These are phyloP conservation scores for Cataglyphis albicans DNA, from an alignment of 2,888 invertebrate species.

Conservation along the genomic window DNA sequence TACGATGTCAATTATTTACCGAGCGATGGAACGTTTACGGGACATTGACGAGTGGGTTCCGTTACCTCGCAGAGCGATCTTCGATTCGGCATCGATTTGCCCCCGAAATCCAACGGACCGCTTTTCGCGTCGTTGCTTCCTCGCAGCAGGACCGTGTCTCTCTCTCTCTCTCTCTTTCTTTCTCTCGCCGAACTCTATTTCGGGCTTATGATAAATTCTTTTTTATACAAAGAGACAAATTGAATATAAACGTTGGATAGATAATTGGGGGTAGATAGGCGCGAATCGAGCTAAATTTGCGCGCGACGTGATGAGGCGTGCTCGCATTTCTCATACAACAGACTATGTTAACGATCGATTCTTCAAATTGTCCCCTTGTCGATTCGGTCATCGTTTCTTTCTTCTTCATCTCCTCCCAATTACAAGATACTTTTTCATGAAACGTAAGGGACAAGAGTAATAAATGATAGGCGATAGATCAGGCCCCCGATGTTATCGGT, in stretches of 20 bases:
- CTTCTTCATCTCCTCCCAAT: background rate
- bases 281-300: constrained; percentile 9
- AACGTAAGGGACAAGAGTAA: constrained; percentile 46
- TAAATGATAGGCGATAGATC: constrained; percentile 70
- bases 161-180: background rate
- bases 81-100: constrained; percentile 71
- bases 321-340: constrained; percentile 30
- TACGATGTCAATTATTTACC: constrained; percentile 71
- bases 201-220: constrained; percentile 8
- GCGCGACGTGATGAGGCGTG: constrained; percentile 25
- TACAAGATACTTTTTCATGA: constrained; percentile 42
- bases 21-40: constrained; percentile 66
- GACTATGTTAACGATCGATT: constrained; percentile 32
- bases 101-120: constrained; percentile 68
- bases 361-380: constrained; percentile 10
- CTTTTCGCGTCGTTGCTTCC: constrained; percentile 28
- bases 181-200: background rate
- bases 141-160: constrained; percentile 28
- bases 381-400: constrained; percentile 20
- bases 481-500: constrained; percentile 56
- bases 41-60: constrained; percentile 71
- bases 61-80: constrained; percentile 68
- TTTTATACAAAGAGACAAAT: constrained; percentile 26
- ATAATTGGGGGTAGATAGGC: constrained; percentile 28
- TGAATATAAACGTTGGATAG: constrained; percentile 21